These are phyloP conservation scores for Rhinopomastus cyanomelas DNA, from an alignment of 2,113 vertebrate genomes.

Conservation along the genomic window DNA sequence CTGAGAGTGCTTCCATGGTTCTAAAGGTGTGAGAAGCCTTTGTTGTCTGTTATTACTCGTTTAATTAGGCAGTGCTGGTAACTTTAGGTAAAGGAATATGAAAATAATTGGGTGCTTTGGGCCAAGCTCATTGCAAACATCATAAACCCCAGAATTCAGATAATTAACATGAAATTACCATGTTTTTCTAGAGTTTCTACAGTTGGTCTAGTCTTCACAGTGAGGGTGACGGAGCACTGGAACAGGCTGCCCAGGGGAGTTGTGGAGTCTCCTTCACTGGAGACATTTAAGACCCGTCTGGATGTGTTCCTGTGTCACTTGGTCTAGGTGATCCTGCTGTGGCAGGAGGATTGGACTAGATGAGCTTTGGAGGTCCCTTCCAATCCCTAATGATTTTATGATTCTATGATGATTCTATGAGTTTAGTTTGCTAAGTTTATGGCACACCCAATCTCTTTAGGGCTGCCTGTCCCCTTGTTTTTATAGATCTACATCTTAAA, in stretches of 20 bases:
- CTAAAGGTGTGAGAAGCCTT: conserved; percentile 23
- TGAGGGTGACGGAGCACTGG: no score
- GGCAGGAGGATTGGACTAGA: no score
- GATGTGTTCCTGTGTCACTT: no score
- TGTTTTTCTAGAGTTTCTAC: not conserved
- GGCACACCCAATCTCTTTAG: not conserved
- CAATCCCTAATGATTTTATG: no score
- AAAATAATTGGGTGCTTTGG: conserved; percentile 39
- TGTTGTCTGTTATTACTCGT: conserved; percentile 51
- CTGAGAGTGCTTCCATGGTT: not conserved
- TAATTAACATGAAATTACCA: no score
- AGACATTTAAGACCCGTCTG: no score
- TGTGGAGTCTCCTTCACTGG: no score
- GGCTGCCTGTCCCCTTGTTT: not conserved
- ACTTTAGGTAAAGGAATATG: conserved; percentile 48
- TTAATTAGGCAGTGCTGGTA: conserved; percentile 48
- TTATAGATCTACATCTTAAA: not conserved
- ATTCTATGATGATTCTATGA: no score
- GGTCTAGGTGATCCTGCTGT: no score
- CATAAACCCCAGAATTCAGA: not conserved
- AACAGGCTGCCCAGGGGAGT: no score
- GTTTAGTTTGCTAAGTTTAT: not conserved
- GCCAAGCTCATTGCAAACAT: not conserved
- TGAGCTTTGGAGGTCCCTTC: no score
- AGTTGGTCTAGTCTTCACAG: no score